phyloP scores from a whole-genome alignment of 1,140 invertebrate genomes.

The Phortica variegata region DNA sequence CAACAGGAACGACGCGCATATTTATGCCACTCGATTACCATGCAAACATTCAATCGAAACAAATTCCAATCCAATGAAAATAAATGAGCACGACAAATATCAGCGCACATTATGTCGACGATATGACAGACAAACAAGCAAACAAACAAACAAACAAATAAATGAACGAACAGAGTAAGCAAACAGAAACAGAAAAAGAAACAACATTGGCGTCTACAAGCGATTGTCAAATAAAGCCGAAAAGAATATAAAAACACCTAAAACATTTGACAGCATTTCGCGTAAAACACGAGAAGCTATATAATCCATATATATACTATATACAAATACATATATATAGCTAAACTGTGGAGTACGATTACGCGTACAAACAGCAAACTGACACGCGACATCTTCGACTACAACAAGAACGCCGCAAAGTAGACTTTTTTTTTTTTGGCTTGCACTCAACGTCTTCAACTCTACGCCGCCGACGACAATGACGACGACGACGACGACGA shows the following conservation, averaged over 20 bases:
- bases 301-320: neutral
- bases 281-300: neutral
- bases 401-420: no score
- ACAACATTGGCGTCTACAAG: no score
- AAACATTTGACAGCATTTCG: slow-evolving; percentile 38
- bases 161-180: neutral
- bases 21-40: slow-evolving; percentile 48
- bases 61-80: slow-evolving; percentile 53
- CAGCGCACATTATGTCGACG: slow-evolving; percentile 6
- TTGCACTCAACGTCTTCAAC: slow-evolving; percentile 26
- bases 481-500: neutral
- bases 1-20: neutral
- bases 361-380: slow-evolving; percentile 38
- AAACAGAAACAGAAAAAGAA: neutral
- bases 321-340: no score
- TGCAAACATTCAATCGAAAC: slow-evolving; percentile 54
- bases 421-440: no score
- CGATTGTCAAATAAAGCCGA: no score
- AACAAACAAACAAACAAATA: neutral
- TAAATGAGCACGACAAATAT: slow-evolving; percentile 52
- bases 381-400: slow-evolving; percentile 36
- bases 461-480: slow-evolving; percentile 4
- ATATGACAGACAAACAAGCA: no score
- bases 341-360: slow-evolving; percentile 1
- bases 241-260: slow-evolving; percentile 20